These are phyloP conservation scores for Idris sp. DNA, from an alignment of 1,140 invertebrate species.

Conservation along the genomic window DNA sequence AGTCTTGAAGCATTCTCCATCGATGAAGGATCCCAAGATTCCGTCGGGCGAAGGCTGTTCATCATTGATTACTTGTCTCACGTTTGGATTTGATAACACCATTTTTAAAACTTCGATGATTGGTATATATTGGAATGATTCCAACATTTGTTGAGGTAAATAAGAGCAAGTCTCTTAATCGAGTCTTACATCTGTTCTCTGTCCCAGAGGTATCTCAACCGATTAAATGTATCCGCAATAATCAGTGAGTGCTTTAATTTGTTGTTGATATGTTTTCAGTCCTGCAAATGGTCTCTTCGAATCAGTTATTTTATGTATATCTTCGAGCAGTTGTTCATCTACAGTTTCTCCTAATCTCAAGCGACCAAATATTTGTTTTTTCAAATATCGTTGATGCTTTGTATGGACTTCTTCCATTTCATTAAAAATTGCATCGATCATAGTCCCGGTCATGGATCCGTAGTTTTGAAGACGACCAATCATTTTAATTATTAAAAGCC, in stretches of 20 bases:
- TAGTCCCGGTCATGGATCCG: slow-evolving; percentile 27
- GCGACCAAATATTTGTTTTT: slow-evolving; percentile 10
- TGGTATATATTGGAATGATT: slow-evolving; percentile 41
- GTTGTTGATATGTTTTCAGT: slow-evolving; percentile 15
- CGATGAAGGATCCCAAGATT: slow-evolving; percentile 25
- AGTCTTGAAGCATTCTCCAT: slow-evolving; percentile 30
- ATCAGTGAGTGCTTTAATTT: slow-evolving; percentile 13
- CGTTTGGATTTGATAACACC: slow-evolving; percentile 12
- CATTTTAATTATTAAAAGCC: slow-evolving; percentile 31
- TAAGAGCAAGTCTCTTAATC: slow-evolving; percentile 16
- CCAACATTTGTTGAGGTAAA: slow-evolving; percentile 21
- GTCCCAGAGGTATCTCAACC: slow-evolving; percentile 5
- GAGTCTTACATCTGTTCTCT: slow-evolving; percentile 5
- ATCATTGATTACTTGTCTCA: slow-evolving; percentile 12
- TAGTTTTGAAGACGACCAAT: slow-evolving; percentile 30
- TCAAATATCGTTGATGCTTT: slow-evolving; percentile 10
- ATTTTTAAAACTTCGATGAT: slow-evolving; percentile 37
- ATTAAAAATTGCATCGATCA: slow-evolving; percentile 28
- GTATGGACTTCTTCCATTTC: slow-evolving; percentile 25
- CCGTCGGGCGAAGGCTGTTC: slow-evolving; percentile 14
- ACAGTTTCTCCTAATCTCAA: not conserved
- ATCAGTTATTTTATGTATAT: slow-evolving; percentile 1
- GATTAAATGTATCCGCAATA: slow-evolving; percentile 20
- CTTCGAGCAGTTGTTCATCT: slow-evolving; percentile 6
- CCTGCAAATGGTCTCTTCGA: slow-evolving; percentile 15